A percentile compares a stretch with the other conserved stretches of the same genome.
These are phyloP conservation scores for Neotoma lepida DNA, from an alignment of 2,113 vertebrate species.

Conservation along the genomic window DNA sequence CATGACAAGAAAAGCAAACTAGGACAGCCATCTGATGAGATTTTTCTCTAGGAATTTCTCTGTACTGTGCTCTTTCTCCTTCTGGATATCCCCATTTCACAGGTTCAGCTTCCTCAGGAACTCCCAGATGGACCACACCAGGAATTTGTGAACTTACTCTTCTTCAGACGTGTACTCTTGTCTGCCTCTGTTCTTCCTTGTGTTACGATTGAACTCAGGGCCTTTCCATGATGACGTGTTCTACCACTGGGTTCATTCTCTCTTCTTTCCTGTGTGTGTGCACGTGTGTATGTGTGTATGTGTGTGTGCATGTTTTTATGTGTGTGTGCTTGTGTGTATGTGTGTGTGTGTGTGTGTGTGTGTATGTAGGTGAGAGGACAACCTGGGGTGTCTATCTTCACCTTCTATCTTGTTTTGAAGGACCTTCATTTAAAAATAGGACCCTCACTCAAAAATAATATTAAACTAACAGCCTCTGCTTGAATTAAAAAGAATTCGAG, in stretches of 20 bases:
- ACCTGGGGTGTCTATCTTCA: background rate
- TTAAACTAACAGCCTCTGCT: no score
- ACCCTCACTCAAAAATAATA: no score
- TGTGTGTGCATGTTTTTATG: background rate
- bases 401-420: background rate
- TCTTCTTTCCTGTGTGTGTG: background rate
- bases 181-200: background rate
- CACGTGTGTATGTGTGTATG: background rate
- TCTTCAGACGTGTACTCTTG: constrained; percentile 40
- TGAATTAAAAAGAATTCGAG: no score
- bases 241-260: background rate
- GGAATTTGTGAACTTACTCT: constrained; percentile 37
- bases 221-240: background rate
- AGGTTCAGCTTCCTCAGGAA: background rate
- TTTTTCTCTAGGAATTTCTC: background rate
- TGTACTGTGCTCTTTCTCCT: background rate
- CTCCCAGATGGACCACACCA: background rate
- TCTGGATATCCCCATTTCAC: constrained; percentile 8
- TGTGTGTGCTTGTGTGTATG: background rate
- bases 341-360: background rate
- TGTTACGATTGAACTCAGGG: background rate
- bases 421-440: no score
- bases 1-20: background rate
- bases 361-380: background rate
- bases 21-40: background rate